phyloP scores from a whole-genome alignment of 2,888 invertebrate genomes.

The Drosophila nigritarsus region DNA sequence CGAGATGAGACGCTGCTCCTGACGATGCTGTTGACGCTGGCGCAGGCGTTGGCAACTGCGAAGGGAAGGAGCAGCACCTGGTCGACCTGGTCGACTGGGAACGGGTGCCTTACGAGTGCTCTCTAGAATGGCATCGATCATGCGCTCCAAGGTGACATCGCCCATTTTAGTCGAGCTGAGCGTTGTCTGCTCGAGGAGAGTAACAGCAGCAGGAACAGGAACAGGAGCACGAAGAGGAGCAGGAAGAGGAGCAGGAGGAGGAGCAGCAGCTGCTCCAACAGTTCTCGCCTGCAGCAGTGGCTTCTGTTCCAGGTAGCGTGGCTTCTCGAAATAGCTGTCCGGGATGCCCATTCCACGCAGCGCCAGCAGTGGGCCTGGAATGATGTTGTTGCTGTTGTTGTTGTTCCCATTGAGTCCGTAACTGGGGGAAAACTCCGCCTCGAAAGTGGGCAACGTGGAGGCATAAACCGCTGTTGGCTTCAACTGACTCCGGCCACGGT shows the following conservation, averaged over 20 bases:
- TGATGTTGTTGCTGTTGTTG: conserved; percentile 42
- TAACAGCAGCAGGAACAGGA: background rate
- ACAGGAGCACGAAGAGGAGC: background rate
- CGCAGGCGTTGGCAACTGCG: conserved; percentile 21
- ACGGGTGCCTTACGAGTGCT: conserved; percentile 82
- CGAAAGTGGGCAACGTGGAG: conserved; percentile 83
- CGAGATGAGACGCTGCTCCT: conserved; percentile 14
- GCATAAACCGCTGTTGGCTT: conserved; percentile 65
- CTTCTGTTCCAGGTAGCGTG: conserved; percentile 80
- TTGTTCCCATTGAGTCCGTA: conserved; percentile 20
- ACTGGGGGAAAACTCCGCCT: conserved; percentile 84
- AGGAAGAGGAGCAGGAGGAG: background rate
- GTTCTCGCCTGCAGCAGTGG: conserved; percentile 3
- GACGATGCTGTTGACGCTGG: conserved; percentile 7
- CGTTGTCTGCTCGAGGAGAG: conserved; percentile 45
- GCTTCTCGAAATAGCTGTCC: conserved; percentile 84
- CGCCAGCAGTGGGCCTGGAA: conserved; percentile 83
- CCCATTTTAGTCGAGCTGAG: conserved; percentile 84
- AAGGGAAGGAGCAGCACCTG: conserved; percentile 7
- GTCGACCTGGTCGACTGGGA: conserved; percentile 11
- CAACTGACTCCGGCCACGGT: background rate
- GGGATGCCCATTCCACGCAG: conserved; percentile 83
- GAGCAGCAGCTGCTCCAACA: background rate
- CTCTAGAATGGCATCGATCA: conserved; percentile 85
- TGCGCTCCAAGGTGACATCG: conserved; percentile 83